A percentile compares a stretch with the other conserved stretches of the same genome.
Evolutionary conservation across 2,888 invertebrate species (phyloP).

Genomic region (Mesoligia furuncula): DNA sequence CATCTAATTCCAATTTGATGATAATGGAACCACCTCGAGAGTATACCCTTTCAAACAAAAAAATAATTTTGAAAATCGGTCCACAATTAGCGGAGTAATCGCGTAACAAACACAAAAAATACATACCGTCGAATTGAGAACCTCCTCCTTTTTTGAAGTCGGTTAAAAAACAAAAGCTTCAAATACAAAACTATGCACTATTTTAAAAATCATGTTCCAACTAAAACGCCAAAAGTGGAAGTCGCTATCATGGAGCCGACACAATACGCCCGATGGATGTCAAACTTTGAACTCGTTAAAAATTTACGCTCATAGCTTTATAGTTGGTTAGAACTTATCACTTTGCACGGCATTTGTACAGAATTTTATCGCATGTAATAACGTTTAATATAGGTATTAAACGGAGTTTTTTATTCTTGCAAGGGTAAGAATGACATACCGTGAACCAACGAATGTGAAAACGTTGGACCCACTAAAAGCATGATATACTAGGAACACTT

Average conservation of each 20-base stretch:
- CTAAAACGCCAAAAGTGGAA: conserved; percentile 63
- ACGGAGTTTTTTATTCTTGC: conserved; percentile 54
- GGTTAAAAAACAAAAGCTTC: conserved; percentile 14
- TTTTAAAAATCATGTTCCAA: conserved; percentile 24
- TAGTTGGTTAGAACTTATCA: conserved; percentile 71
- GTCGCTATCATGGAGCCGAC: conserved; percentile 59
- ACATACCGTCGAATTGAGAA: too few species aligned
- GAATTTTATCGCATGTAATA: conserved; percentile 67
- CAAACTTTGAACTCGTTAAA: conserved; percentile 79
- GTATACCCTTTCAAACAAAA: too few species aligned
- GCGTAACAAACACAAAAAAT: too few species aligned
- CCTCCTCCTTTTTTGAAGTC: too few species aligned
- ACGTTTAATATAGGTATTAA: conserved; percentile 56
- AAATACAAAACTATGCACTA: conserved; percentile 12
- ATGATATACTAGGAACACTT: conserved; percentile 3
- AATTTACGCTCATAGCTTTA: conserved; percentile 71
- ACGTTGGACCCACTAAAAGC: conserved; percentile 12
- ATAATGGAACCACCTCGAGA: too few species aligned
- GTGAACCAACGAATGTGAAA: conserved; percentile 3
- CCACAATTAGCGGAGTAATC: too few species aligned
- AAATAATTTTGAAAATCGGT: too few species aligned
- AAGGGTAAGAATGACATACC: conserved; percentile 24
- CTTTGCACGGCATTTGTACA: conserved; percentile 68
- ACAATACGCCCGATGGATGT: conserved; percentile 69
- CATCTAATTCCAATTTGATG: too few species aligned